These are phyloP conservation scores for Synchiropus splendidus DNA, from an alignment of 2,113 vertebrate genomes.

Conservation along the genomic window DNA sequence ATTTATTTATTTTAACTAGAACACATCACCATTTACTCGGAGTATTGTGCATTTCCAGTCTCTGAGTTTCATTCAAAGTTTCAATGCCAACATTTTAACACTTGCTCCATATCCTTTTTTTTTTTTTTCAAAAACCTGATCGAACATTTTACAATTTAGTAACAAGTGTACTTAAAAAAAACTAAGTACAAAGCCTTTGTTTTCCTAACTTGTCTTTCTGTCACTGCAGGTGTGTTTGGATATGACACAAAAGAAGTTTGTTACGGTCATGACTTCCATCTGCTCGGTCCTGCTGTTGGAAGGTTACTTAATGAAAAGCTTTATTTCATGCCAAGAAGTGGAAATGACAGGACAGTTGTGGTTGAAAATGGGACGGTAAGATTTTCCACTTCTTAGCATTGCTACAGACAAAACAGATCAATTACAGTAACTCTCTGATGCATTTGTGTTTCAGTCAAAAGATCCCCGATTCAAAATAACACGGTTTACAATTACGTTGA, in stretches of 20 bases:
- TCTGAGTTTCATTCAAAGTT: too few species aligned
- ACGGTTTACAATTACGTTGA: fast-evolving
- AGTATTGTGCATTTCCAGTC: too few species aligned
- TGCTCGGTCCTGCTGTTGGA: fast-evolving
- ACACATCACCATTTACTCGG: too few species aligned
- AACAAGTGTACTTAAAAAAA: too few species aligned
- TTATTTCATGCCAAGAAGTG: slow-evolving; percentile 16
- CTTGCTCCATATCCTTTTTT: too few species aligned
- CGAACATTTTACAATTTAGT: too few species aligned
- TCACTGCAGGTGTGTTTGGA: slow-evolving; percentile 8
- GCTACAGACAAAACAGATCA: neutral
- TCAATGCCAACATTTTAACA: too few species aligned
- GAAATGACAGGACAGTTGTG: neutral
- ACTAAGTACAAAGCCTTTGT: too few species aligned
- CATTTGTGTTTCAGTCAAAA: slow-evolving; percentile 15
- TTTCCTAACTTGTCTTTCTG: neutral
- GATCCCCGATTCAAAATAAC: slow-evolving; percentile 7
- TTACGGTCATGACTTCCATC: neutral
- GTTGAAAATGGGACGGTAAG: slow-evolving; percentile 12
- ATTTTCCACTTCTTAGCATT: neutral
- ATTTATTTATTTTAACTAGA: too few species aligned
- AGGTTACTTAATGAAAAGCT: fast-evolving
- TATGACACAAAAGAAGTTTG: fast-evolving
- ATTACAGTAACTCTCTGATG: neutral
- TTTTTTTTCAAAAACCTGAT: too few species aligned